Percentiles rank a stretch among this genome's conserved stretches.
phyloP scores from a whole-genome alignment of 2,888 invertebrate species.

The Doris montereyensis region DNA sequence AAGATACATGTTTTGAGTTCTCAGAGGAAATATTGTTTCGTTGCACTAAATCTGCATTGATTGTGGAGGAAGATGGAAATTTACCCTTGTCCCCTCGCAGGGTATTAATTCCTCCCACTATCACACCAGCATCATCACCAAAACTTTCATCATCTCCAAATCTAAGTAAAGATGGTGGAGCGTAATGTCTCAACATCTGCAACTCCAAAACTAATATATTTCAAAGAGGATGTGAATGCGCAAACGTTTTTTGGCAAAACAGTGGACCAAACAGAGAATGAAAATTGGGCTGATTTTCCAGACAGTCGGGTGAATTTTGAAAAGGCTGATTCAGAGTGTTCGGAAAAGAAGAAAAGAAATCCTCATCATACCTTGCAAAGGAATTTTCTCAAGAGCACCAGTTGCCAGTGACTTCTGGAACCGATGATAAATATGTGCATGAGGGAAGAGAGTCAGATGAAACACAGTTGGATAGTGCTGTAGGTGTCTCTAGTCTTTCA shows the following conservation, averaged over 20 bases:
- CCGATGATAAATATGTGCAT: slow-evolving; percentile 11
- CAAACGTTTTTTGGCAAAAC: slow-evolving; percentile 37
- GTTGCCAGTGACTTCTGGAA: too few relatives aligned
- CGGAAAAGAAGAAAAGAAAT: not conserved
- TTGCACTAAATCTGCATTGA: slow-evolving; percentile 60
- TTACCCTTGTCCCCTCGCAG: slow-evolving; percentile 58
- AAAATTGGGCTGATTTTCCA: slow-evolving; percentile 50
- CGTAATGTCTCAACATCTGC: not conserved
- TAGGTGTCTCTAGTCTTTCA: too few relatives aligned
- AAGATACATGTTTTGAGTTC: slow-evolving; percentile 52
- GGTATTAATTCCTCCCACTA: slow-evolving; percentile 63
- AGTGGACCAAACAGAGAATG: slow-evolving; percentile 30
- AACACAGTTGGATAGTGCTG: too few relatives aligned
- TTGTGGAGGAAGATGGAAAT: slow-evolving; percentile 55
- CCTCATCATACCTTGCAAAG: not conserved
- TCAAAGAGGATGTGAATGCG: slow-evolving; percentile 36
- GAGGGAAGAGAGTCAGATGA: not conserved
- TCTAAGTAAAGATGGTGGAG: slow-evolving; percentile 4
- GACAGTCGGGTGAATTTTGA: slow-evolving; percentile 30
- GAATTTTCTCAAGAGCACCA: too few relatives aligned
- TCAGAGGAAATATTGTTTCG: slow-evolving; percentile 65
- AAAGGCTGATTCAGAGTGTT: not conserved
- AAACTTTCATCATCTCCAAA: slow-evolving; percentile 44
- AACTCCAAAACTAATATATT: slow-evolving; percentile 43
- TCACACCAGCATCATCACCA: slow-evolving; percentile 60